Evolutionary conservation across 2,888 invertebrate genomes (phyloP).

Genomic region (Dioctria linearis): DNA sequence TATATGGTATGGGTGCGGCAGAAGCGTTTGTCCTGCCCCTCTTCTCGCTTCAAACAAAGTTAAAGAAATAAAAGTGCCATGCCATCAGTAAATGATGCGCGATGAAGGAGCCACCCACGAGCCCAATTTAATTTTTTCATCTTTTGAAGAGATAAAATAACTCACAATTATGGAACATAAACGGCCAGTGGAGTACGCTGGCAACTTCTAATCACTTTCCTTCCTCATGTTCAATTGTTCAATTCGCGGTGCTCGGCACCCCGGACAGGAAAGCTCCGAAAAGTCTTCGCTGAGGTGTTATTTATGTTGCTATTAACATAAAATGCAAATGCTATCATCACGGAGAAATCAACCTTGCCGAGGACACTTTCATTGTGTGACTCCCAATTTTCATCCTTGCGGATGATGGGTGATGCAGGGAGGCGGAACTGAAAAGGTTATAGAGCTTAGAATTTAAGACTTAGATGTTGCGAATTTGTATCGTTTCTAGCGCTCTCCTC

Average conservation of each 20-base stretch:
- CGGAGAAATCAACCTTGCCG: constrained; percentile 14
- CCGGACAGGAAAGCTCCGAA: not conserved
- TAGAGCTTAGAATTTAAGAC: too few species aligned
- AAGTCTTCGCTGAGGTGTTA: constrained; percentile 9
- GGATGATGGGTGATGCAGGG: too few species aligned
- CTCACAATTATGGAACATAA: constrained; percentile 53
- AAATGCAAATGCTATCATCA: constrained; percentile 46
- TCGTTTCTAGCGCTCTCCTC: not conserved
- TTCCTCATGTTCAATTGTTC: constrained; percentile 50
- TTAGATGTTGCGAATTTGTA: constrained; percentile 10
- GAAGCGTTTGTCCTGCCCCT: not conserved
- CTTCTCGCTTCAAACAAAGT: not conserved
- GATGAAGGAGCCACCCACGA: constrained; percentile 2
- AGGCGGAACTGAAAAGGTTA: too few species aligned
- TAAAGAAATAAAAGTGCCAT: constrained; percentile 25
- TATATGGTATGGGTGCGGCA: not conserved
- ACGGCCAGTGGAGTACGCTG: constrained; percentile 47
- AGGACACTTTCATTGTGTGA: constrained; percentile 4
- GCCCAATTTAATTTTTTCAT: constrained; percentile 46
- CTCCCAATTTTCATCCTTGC: too few species aligned
- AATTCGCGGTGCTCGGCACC: constrained; percentile 25
- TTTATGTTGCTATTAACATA: constrained; percentile 52
- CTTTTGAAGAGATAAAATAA: constrained; percentile 41
- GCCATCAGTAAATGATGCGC: constrained; percentile 20
- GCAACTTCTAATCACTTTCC: constrained; percentile 52